Evolutionary conservation across 2,113 vertebrate species (phyloP).

Genomic region (Deroptyus accipitrinus): DNA sequence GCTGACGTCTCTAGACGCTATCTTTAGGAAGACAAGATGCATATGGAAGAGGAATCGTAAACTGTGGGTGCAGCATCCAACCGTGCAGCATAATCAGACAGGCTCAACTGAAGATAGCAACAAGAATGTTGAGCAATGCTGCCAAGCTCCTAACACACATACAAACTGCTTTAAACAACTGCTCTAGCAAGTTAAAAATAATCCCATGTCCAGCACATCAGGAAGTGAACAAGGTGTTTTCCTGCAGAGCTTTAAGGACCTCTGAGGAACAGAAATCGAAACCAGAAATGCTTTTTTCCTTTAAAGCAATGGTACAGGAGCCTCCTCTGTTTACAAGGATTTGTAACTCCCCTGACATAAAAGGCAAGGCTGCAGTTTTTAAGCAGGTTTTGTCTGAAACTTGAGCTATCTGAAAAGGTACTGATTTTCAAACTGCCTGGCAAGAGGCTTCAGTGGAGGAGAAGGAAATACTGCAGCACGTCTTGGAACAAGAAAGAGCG

Average conservation of each 20-base stretch:
- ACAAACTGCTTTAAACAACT: neutral
- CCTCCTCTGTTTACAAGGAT: neutral
- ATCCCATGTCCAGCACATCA: neutral
- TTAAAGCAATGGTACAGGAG: neutral
- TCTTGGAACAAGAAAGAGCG: neutral
- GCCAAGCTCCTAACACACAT: neutral
- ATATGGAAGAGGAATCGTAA: neutral
- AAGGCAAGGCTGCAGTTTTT: neutral
- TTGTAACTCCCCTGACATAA: neutral
- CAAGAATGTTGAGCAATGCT: neutral
- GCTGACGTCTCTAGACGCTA: neutral
- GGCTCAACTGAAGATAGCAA: neutral
- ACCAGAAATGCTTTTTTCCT: neutral
- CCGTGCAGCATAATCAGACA: neutral
- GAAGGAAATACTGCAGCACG: neutral
- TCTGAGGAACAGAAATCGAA: neutral
- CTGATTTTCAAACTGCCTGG: neutral
- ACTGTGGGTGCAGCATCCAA: neutral
- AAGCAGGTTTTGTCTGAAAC: neutral
- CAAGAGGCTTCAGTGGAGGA: neutral
- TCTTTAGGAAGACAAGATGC: slow-evolving; percentile 16
- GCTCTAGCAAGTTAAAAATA: neutral
- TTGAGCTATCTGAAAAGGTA: neutral
- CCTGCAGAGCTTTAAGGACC: neutral
- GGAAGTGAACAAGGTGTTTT: neutral